Evolutionary conservation across 2,797 vertebrate species (phyloP), one percentile per base, ranked within the genome.

Genomic region (Emydoidea blandingii): DNA sequence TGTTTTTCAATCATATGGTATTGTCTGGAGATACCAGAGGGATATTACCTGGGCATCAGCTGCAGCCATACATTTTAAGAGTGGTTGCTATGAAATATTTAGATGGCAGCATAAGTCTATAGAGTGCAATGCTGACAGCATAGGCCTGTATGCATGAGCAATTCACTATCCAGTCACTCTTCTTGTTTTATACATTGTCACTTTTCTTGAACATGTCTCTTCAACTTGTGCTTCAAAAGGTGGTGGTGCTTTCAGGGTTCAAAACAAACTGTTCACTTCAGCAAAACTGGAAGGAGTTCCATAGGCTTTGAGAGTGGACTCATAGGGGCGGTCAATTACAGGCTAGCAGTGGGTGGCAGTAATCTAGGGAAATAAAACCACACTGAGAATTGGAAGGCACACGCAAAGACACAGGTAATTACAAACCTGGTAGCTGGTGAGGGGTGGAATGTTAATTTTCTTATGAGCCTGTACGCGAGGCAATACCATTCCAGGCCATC

Each of bases 21-120:
- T 47, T 90, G 37, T 87, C 95, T 87, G 87, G 2, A 85, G 41
- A 85, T 25, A 7, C 21, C 86, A 90, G 37, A 57, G 44, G 14
- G 15, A 23, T 41, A 4, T 87, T 90, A 54, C 1, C 12, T 14
- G 47, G 47, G 41, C 15, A 1, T 6, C 0, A 2, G n/a, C 68
- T 89, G 31, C 82, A 84, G 27, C 49, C 86, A 1, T 59, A 11
- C 27, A 34, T 79, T 81, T 72, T 93, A 94, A 72, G 5, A 94
- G 86, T 90, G 85, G 27, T 27, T 86, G 82, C 37, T n/a, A 34
- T 65, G 86, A 90, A 92, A 53, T 57, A 86, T 96, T 91, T 3
- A 1, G 34, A n/a, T 68, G 81, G 52, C 37, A 41, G 52, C 56
- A 81, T 89, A 68, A 83, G 41, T 81, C 84, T 27, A 83, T 54